Base-by-base conservation (phyloP, 1,140 invertebrate genomes). In the Cotesia vestalis region DNA sequence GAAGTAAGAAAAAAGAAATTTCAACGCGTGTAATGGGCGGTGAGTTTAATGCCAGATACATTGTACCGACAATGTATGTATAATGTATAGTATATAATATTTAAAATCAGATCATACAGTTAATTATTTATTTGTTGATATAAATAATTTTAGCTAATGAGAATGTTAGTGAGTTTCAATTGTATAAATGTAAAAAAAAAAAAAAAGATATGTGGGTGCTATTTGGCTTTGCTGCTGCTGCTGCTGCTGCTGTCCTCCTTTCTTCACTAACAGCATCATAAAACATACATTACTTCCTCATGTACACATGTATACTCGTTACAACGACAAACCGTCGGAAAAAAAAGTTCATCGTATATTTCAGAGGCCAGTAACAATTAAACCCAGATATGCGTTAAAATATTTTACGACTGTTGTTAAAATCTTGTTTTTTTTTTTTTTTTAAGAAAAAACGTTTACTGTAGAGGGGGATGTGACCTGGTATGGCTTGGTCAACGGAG, bases 401-500 rank as follows among this genome's bases (percentile, higher is more conserved):
- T 27, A 3, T 52, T 52, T 8, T 52, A 52, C 46, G 46, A 52
- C 46, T 52, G 46, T 52, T 52, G 46, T 52, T 27, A 27, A 27
- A 27, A n/a, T n/a, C n/a, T n/a, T n/a, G n/a, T n/a, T n/a, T n/a
- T n/a, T n/a, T n/a, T n/a, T n/a, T n/a, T n/a, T n/a, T n/a, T n/a
- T n/a, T n/a, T 14, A 66, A 66, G 12, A 66, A 66, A 51, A 51
- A 6, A 52, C 53, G 40, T 66, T 14, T 17, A 17, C 20, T 51
- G 38, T 62, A 69, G 46, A 60, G 75, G 70, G 68, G 72, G 77
- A 75, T 35, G 69, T 68, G 75, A 69, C 66, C 53, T 69, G 53
- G 59, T 59, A 69, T 55, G 60, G 40, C 62, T 69, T 71, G 73
- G 74, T 75, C 76, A 78, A 73, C 79, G 83, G 84, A 84, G 85